Evolutionary conservation across 2,797 vertebrate species (phyloP), one percentile per base, ranked within the genome.

Genomic region (Pelobates cultripes): DNA sequence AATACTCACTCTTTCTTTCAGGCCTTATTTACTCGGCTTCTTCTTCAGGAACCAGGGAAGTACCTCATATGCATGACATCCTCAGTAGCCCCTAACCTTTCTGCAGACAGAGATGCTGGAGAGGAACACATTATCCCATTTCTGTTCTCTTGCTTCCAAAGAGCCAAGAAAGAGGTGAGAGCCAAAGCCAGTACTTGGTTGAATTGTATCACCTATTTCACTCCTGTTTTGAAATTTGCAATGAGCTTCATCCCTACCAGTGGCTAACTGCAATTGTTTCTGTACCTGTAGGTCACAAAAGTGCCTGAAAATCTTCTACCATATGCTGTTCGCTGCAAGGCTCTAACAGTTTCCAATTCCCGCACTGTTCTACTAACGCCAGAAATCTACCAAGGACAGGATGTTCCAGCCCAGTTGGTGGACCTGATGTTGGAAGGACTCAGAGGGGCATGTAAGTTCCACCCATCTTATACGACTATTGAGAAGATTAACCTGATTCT

Each of bases 1-100:
- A 51, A 51, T 51, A 51, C 47, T 51, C 14, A 43, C 10, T 57
- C 13, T 64, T 17, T 74, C 7, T n/a, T 68, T 0, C 85, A 99
- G 98, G 98, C 96, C 74, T 90, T 99, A 79, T 99, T 99, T 81
- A 95, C 93, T 79, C 96, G 98, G 67, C 88, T 99, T 88, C 92
- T 99, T 89, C 91, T 99, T 79, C 93, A 91, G 0, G 97, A 99
- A 86, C 98, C 98, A 0, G 97, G 96, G 73, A 97, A 93, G 89
- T 94, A 97, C 85, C 92, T 99, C 81, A 96, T 99, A 86, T 94
- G 93, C 90, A 99, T 99, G 98, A 99, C 97, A 0, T 94, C 93
- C 15, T 93, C 94, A 84, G 90, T 92, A 55, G 90, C 90, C 0
- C 91, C 95, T 83, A 99, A 99, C 91, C 93, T 98, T 77, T 98